Percentiles rank a stretch among this genome's conserved stretches.
phyloP scores from a whole-genome alignment of 2,888 invertebrate genomes.

The Bugulina stolonifera region DNA sequence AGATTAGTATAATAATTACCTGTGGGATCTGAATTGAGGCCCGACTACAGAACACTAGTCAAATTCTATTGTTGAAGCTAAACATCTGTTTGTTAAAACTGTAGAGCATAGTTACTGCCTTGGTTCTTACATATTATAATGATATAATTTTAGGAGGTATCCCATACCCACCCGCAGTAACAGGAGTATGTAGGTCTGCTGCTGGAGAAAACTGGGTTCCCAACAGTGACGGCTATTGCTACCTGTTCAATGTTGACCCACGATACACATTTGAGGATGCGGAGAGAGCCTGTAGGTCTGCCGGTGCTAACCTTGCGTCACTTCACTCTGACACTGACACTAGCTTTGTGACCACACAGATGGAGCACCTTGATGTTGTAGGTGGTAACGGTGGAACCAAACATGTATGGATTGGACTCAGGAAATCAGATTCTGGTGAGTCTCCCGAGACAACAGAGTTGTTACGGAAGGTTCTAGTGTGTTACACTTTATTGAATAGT shows the following conservation, averaged over 20 bases:
- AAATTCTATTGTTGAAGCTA: too few relatives aligned
- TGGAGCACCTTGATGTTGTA: constrained; percentile 17
- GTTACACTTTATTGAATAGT: too few relatives aligned
- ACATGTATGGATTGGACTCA: constrained; percentile 20
- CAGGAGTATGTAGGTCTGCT: background rate
- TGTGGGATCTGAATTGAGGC: too few relatives aligned
- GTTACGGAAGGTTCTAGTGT: too few relatives aligned
- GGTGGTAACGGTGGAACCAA: constrained; percentile 21
- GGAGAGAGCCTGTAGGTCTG: constrained; percentile 6
- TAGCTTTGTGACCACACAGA: background rate
- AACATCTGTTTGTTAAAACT: too few relatives aligned
- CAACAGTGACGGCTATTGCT: background rate
- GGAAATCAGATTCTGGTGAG: background rate
- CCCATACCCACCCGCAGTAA: background rate
- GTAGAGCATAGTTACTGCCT: too few relatives aligned
- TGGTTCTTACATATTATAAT: too few relatives aligned
- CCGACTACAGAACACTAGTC: too few relatives aligned
- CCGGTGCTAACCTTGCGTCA: constrained; percentile 12
- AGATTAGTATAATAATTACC: too few relatives aligned
- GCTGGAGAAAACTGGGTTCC: constrained; percentile 20
- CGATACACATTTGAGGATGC: constrained; percentile 24
- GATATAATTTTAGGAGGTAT: background rate
- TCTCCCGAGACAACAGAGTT: too few relatives aligned
- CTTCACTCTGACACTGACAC: background rate
- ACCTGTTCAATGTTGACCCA: constrained; percentile 23